A percentile compares a stretch with the other conserved stretches of the same genome.
phyloP scores from a whole-genome alignment of 2,113 vertebrate genomes.

The Sorex araneus region DNA sequence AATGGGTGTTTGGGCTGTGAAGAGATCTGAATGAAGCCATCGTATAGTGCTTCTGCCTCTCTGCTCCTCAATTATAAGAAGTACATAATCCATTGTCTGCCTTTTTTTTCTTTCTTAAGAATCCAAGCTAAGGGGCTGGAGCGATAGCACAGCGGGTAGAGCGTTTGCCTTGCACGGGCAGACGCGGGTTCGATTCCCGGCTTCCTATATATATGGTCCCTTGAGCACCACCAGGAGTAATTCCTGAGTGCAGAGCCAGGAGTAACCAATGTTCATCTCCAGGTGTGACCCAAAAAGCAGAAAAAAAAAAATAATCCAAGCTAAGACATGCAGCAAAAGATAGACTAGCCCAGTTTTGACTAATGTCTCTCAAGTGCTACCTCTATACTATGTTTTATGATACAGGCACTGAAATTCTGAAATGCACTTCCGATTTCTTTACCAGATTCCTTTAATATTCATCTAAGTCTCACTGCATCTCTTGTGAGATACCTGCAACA shows the following conservation, averaged over 20 bases:
- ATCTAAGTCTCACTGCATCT: background rate
- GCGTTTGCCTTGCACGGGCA: too few species aligned
- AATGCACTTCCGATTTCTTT: background rate
- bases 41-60: background rate
- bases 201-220: too few species aligned
- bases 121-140: background rate
- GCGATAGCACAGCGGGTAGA: too few species aligned
- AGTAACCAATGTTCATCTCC: too few species aligned
- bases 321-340: background rate
- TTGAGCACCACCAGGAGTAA: too few species aligned
- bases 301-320: too few species aligned
- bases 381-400: background rate
- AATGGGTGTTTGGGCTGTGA: background rate
- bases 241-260: too few species aligned
- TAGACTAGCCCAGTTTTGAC: background rate
- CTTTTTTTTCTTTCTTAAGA: constrained; percentile 7
- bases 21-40: background rate
- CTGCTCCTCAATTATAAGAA: background rate
- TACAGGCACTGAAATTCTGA: background rate
- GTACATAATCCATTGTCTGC: background rate
- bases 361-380: background rate
- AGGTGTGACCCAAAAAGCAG: too few species aligned
- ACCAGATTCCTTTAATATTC: background rate
- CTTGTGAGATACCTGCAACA: background rate
- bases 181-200: too few species aligned